Evolutionary conservation across 2,113 vertebrate genomes (phyloP).

Genomic region (Phyllostomus discolor): DNA sequence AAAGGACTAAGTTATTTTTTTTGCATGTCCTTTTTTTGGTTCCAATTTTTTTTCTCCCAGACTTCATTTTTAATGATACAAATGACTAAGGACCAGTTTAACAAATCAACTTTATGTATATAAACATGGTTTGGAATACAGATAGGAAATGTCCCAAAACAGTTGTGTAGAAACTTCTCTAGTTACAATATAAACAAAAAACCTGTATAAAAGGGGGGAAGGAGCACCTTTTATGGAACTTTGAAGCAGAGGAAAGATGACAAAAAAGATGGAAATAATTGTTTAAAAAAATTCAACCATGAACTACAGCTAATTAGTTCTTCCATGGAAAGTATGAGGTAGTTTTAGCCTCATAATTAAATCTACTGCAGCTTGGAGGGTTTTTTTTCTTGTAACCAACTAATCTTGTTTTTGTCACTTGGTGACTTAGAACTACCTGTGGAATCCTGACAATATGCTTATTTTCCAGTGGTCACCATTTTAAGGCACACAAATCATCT

Average conservation of each 20-base stretch:
- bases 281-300: slow-evolving; percentile 6
- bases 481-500: slow-evolving; percentile 80
- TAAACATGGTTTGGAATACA: slow-evolving; percentile 95
- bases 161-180: slow-evolving; percentile 85
- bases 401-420: slow-evolving; percentile 55
- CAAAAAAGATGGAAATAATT: slow-evolving; percentile 60
- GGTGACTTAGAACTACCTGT: slow-evolving; percentile 42
- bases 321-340: slow-evolving; percentile 80
- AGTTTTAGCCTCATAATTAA: slow-evolving; percentile 78
- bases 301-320: slow-evolving; percentile 63
- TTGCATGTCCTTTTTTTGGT: slow-evolving; percentile 58
- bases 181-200: slow-evolving; percentile 92
- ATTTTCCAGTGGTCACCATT: slow-evolving; percentile 72
- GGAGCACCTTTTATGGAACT: slow-evolving; percentile 89
- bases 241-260: slow-evolving; percentile 79
- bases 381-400: not conserved
- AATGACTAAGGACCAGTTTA: slow-evolving; percentile 98
- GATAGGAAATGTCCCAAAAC: slow-evolving; percentile 85
- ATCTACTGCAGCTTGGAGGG: slow-evolving; percentile 58
- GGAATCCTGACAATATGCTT: slow-evolving; percentile 34
- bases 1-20: slow-evolving; percentile 82
- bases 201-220: slow-evolving; percentile 79
- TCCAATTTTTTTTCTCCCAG: slow-evolving; percentile 48
- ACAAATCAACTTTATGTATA: slow-evolving; percentile 90
- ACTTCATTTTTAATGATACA: slow-evolving; percentile 87